phyloP scores from a whole-genome alignment of 35 echinoderm and acorn worm genomes.

The Acanthaster planci region DNA sequence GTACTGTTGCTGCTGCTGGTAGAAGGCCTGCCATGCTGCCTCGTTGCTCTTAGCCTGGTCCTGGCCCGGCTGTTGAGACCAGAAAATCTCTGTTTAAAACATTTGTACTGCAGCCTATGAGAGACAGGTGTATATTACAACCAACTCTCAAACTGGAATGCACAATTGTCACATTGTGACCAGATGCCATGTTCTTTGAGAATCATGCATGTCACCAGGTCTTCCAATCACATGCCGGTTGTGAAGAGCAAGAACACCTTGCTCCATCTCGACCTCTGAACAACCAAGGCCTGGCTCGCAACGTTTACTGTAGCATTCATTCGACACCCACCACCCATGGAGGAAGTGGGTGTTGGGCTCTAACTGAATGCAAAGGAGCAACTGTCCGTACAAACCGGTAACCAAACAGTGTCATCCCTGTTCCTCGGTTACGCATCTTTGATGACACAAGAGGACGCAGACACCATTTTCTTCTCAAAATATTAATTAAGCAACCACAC shows the following conservation, averaged over 20 bases:
- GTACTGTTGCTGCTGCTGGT: slow-evolving; percentile 45
- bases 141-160: too few species aligned
- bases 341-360: neutral
- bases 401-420: too few species aligned
- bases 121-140: too few species aligned
- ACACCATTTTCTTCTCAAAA: too few species aligned
- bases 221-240: slow-evolving; percentile 1
- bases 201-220: neutral
- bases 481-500: too few species aligned
- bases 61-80: slow-evolving; percentile 24
- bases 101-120: too few species aligned
- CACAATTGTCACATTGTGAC: too few species aligned
- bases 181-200: neutral
- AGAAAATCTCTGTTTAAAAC: too few species aligned
- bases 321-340: slow-evolving; percentile 17
- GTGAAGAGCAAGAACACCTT: neutral
- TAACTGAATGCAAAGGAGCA: neutral
- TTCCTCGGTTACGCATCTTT: too few species aligned
- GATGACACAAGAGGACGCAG: too few species aligned
- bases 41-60: slow-evolving; percentile 37
- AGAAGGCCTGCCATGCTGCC: slow-evolving; percentile 46
- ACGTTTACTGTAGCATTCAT: slow-evolving; percentile 20
- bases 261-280: neutral
- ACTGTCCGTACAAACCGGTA: neutral
- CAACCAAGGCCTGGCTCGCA: slow-evolving; percentile 1